These are phyloP conservation scores for Nycticebus coucang DNA, from an alignment of 2,113 vertebrate species.

Conservation along the genomic window DNA sequence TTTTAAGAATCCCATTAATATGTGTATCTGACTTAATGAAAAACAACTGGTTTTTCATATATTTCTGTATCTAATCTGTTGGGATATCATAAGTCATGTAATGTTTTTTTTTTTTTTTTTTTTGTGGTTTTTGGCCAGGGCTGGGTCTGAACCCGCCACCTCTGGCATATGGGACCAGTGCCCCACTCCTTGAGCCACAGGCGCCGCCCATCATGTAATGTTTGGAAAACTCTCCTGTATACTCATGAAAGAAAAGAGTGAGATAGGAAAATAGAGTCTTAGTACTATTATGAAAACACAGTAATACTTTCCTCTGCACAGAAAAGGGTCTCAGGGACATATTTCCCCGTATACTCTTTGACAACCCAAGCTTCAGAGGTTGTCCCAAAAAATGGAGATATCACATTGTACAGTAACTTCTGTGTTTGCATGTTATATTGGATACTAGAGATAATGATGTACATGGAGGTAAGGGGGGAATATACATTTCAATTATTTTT, in stretches of 20 bases:
- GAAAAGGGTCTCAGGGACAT: background rate
- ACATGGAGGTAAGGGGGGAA: background rate
- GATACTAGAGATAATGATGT: background rate
- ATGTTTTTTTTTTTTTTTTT: no score
- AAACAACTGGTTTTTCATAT: background rate
- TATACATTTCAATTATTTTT: background rate
- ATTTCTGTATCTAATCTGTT: background rate
- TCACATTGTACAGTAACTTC: background rate
- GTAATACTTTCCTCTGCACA: background rate
- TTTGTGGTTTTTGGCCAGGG: no score
- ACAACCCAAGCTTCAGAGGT: background rate
- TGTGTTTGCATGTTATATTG: background rate
- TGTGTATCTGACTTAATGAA: background rate
- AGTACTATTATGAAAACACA: background rate
- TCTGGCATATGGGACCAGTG: no score
- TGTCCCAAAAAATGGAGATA: rapidly evolving
- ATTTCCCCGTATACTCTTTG: background rate
- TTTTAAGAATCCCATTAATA: background rate
- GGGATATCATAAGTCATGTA: background rate
- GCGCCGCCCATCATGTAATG: background rate
- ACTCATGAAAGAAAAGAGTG: background rate
- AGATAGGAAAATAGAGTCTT: background rate
- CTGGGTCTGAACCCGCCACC: no score
- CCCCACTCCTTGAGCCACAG: no score
- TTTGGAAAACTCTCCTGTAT: background rate